Base-by-base conservation (phyloP, 2,113 vertebrate genomes). In the Pavo muticus region DNA sequence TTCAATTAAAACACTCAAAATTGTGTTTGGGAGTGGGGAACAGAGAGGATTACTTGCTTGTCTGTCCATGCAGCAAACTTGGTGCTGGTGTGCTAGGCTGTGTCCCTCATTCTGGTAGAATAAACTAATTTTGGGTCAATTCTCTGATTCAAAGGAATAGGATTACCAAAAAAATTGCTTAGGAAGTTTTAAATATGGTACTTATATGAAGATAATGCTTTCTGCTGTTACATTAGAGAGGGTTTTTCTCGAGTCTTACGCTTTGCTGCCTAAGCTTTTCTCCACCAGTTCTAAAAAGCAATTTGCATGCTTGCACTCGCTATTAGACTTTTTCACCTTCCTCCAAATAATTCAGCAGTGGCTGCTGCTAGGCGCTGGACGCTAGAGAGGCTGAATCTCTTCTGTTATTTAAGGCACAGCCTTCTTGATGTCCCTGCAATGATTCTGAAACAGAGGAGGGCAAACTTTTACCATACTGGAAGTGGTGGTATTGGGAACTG, bases 261-360 rank as follows among this genome's bases (percentile, higher is more conserved):
- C 83, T 90, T 93, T 91, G 65, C 69, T 93, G 60, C 76, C 69
- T 84, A 90, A 95, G 86, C 75, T 60, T 94, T 94, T 84, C 76
- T 60, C 65, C 83, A 35, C 29, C 39, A 74, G 64, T 88, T 94
- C 67, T 59, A 65, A 86, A 83, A 88, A 90, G 65, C 77, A 82
- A 82, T 94, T 91, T 91, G 71, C 91, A 74, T 88, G 69, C 64
- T 85, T n/a, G 39, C 35, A 29, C 48, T 0, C 0, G 8, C 85
- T 42, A 47, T 92, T 84, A 88, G 64, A 88, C 56, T 93, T 93
- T 73, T 85, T 60, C 75, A 74, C 75, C 63, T 90, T 78, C 39
- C 68, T 68, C 52, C 6, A 0, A 86, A 60, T 90, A 59, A 84
- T 84, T 90, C 56, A 88, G 75, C 71, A 81, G 60, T 68, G 70